Conservation (phyloP, 1,140 invertebrate genomes). For the Trachelipus rathkii region DNA sequence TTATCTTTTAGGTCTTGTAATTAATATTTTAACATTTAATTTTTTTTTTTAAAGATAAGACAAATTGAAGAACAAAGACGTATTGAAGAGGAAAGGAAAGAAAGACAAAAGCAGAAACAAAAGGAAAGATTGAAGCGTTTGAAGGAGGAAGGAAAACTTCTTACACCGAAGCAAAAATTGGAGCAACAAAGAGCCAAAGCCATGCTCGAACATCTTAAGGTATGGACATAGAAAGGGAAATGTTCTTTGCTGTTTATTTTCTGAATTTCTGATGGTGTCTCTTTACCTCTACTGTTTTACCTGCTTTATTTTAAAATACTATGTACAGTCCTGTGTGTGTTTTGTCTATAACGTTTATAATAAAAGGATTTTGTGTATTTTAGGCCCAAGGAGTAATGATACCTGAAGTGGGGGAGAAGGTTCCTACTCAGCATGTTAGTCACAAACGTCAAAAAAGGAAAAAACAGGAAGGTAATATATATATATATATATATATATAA, state of each 20-base stretch:
- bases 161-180: conserved; percentile 88
- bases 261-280: background rate
- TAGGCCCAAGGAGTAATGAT: conserved; percentile 57
- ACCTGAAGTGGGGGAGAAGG: conserved; percentile 58
- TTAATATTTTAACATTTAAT: no score
- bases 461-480: background rate
- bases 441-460: conserved; percentile 66
- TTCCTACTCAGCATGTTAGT: conserved; percentile 68
- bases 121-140: conserved; percentile 87
- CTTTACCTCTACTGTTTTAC: background rate
- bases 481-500: no score
- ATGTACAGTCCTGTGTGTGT: conserved; percentile 44
- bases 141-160: conserved; percentile 89
- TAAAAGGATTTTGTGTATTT: conserved; percentile 8
- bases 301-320: background rate
- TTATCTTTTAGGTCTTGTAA: no score
- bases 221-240: conserved; percentile 45
- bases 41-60: conserved; percentile 21
- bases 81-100: conserved; percentile 79
- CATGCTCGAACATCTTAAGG: conserved; percentile 79
- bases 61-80: conserved; percentile 73
- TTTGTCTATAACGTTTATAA: conserved; percentile 46
- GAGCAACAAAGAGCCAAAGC: conserved; percentile 80
- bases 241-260: background rate
- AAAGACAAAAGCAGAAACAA: conserved; percentile 89